These are phyloP conservation scores for Hypomecis punctinalis DNA, from an alignment of 2,888 invertebrate species.

Conservation along the genomic window DNA sequence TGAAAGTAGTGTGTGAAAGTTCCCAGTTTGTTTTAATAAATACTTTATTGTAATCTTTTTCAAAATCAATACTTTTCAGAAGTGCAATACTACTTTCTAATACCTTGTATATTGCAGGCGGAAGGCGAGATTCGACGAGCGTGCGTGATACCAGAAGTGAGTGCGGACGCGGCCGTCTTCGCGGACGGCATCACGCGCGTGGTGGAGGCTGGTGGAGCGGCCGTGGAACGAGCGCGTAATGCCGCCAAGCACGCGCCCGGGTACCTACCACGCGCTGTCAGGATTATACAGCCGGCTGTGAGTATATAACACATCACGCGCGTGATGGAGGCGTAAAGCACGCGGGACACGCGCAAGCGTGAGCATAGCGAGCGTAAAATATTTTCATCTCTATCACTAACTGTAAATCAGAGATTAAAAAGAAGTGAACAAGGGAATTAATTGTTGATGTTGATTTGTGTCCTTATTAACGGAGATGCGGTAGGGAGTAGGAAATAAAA, in stretches of 20 bases:
- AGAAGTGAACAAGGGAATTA: too few relatives aligned
- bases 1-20: too few relatives aligned
- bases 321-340: too few relatives aligned
- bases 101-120: constrained; percentile 48
- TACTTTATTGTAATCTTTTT: too few relatives aligned
- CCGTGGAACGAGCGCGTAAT: constrained; percentile 59
- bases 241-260: constrained; percentile 35
- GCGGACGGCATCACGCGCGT: constrained; percentile 71
- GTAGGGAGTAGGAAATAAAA: too few relatives aligned
- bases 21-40: too few relatives aligned
- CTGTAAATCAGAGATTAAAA: too few relatives aligned
- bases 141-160: constrained; percentile 50
- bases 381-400: too few relatives aligned
- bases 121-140: constrained; percentile 60
- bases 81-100: neutral
- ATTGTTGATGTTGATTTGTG: too few relatives aligned
- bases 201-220: constrained; percentile 68
- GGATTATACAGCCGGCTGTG: constrained; percentile 61
- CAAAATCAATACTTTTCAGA: too few relatives aligned
- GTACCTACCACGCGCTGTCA: constrained; percentile 46
- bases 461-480: too few relatives aligned
- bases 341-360: constrained; percentile 46
- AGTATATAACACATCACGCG: constrained; percentile 20
- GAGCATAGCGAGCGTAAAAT: constrained; percentile 21
- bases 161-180: constrained; percentile 60